These are phyloP conservation scores for Cranoglanis bouderius DNA, from an alignment of 2,113 vertebrate genomes.

Conservation along the genomic window DNA sequence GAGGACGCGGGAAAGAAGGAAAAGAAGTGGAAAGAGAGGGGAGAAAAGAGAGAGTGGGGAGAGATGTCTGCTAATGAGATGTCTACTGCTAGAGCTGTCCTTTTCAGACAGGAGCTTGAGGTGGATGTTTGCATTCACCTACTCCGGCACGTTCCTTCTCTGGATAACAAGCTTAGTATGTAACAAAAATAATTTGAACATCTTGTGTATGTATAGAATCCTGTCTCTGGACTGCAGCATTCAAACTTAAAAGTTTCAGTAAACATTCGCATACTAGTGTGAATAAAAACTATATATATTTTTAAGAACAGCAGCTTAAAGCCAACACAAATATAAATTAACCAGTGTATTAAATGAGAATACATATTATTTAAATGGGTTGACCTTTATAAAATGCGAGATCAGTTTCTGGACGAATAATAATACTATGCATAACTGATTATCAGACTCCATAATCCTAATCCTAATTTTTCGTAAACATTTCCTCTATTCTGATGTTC, in stretches of 20 bases:
- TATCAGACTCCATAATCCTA: background rate
- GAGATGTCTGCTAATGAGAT: conserved; percentile 26
- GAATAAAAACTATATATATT: background rate
- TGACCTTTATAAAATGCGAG: background rate
- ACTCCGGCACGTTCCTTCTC: conserved; percentile 1
- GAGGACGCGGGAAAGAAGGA: background rate
- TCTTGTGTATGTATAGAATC: background rate
- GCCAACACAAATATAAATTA: background rate
- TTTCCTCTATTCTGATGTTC: background rate
- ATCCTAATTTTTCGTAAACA: background rate
- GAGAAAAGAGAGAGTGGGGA: background rate
- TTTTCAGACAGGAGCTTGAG: conserved; percentile 15
- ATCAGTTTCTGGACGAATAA: background rate
- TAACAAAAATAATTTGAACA: conserved; percentile 13
- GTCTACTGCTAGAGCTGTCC: conserved; percentile 22
- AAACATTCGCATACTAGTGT: background rate
- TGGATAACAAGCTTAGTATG: conserved; percentile 30
- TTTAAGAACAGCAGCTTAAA: background rate
- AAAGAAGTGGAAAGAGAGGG: background rate
- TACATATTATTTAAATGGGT: background rate
- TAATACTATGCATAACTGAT: background rate
- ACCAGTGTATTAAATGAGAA: background rate
- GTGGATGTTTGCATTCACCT: background rate
- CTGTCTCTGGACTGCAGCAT: background rate
- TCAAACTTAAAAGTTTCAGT: background rate